Evolutionary conservation across 2,113 vertebrate species (phyloP), one percentile per base, ranked within the genome.

Genomic region (Acinonyx jubatus): DNA sequence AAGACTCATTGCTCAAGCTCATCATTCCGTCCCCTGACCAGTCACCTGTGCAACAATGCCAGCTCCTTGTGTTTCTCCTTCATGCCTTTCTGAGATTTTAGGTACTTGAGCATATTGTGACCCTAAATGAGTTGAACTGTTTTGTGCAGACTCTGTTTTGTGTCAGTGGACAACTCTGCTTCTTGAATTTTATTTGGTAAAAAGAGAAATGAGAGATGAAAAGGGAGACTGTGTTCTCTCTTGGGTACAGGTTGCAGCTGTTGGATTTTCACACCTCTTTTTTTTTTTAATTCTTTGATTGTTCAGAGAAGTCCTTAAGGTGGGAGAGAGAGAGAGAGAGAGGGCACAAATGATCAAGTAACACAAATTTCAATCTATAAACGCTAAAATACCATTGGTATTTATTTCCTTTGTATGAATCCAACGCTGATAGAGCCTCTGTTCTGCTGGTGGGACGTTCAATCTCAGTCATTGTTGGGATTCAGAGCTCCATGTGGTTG

Each of bases 31-130:
- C 27, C 16, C 69, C 3, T 78, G 11, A 48, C 15, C 8, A 48
- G 0, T 63, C n/a, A 63, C 7, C 2, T 79, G 12, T 45, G 10
- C 5, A 65, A 15, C 2, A 2, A 6, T 57, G 2, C 4, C 21
- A 57, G 4, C 8, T 95, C 41, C 25, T 80, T 52, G 8, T 76
- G 25, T 81, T 15, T 55, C 15, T 48, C 31, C 3, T 73, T 94
- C 66, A 76, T 69, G 31, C 4, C 50, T 52, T 82, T 79, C 29
- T 86, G 79, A 80, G 29, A 55, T 80, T 71, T 55, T 93, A 25
- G 48, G 13, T 48, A 86, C 68, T 3, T 23, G 25, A 48, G 18
- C 83, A 68, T 4, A 94, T 55, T 92, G 36, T 48, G 38, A 73
- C 33, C 25, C 19, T 83, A 69, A 45, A 12, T 69, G 25, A 69